A percentile compares a stretch with the other conserved stretches of the same genome.
Evolutionary conservation across 2,888 invertebrate species (phyloP).

Genomic region (Cosmia trapezina): DNA sequence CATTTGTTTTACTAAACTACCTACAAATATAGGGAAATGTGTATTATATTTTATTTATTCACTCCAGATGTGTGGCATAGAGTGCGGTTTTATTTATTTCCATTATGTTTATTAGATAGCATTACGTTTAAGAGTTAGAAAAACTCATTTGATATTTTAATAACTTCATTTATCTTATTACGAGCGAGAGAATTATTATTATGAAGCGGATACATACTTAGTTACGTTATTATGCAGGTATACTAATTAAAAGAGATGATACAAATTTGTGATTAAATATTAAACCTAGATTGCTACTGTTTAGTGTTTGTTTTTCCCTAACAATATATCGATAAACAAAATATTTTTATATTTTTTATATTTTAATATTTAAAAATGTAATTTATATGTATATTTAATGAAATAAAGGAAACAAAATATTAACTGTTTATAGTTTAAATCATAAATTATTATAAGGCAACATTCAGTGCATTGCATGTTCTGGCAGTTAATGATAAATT

Average conservation of each 20-base stretch:
- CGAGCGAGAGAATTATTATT: no score
- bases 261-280: not conserved
- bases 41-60: conserved; percentile 50
- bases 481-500: not conserved
- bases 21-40: conserved; percentile 45
- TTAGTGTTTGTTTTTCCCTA: not conserved
- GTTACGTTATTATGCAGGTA: no score
- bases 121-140: not conserved
- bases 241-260: not conserved
- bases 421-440: not conserved
- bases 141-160: not conserved
- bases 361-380: no score
- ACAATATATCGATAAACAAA: not conserved
- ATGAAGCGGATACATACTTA: no score
- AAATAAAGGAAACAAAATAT: not conserved
- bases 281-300: not conserved
- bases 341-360: no score
- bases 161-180: no score
- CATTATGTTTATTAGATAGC: not conserved
- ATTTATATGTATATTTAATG: no score
- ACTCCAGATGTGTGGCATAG: conserved; percentile 42
- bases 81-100: conserved; percentile 21
- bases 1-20: conserved; percentile 64
- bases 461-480: not conserved
- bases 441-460: no score